These are phyloP conservation scores for Drosophila lutescens DNA, from an alignment of 2,888 invertebrate genomes.

Conservation along the genomic window DNA sequence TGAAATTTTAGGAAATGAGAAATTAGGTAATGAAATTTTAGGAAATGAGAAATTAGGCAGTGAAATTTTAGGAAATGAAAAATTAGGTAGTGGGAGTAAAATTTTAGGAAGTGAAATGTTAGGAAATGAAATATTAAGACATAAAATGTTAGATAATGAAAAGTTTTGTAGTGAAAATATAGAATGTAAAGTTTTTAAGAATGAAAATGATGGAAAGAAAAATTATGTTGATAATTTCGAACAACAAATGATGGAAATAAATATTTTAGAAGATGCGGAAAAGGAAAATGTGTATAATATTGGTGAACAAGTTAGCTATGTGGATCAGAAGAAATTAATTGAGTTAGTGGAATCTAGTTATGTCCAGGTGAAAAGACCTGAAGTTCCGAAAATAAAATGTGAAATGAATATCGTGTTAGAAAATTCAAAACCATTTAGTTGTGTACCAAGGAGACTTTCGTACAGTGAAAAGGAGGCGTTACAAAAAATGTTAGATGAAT, in stretches of 20 bases:
- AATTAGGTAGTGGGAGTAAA: no score
- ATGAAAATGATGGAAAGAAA: neutral
- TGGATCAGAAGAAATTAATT: neutral
- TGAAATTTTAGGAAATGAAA: no score
- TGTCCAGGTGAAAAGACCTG: neutral
- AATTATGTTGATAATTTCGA: neutral
- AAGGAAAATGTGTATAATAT: neutral
- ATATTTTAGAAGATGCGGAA: neutral
- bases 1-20: no score
- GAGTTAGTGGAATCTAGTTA: neutral
- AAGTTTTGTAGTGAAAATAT: neutral
- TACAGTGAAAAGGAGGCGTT: slow-evolving; percentile 1
- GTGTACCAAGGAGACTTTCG: neutral
- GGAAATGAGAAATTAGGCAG: no score
- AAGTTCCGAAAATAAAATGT: neutral
- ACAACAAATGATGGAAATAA: neutral
- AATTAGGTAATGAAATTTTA: no score
- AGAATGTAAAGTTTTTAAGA: neutral
- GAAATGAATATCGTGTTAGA: neutral
- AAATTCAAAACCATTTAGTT: slow-evolving; percentile 1
- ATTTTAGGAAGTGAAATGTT: neutral
- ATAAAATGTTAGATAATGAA: neutral
- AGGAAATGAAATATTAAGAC: neutral
- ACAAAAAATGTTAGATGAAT: neutral
- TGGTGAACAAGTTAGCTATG: neutral